These are phyloP conservation scores for Balanococcus diminutus DNA, from an alignment of 2,888 invertebrate species.

Conservation along the genomic window DNA sequence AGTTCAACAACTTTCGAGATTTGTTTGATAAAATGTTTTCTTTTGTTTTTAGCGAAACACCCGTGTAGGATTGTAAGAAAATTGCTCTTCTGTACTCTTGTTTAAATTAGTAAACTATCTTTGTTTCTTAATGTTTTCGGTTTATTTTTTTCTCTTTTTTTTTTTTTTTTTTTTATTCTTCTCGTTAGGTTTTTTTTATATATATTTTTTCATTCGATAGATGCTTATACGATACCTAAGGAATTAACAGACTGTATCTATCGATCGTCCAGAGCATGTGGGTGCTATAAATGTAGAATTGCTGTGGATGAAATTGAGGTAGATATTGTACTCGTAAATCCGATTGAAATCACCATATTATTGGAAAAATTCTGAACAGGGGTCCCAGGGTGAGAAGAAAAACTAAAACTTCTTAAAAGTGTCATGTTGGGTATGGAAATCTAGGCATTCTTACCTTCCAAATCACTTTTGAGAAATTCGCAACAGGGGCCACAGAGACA, in stretches of 20 bases:
- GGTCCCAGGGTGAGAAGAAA: too few species aligned
- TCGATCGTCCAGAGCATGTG: not conserved
- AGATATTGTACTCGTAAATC: too few species aligned
- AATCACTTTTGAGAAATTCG: too few species aligned
- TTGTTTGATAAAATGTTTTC: slow-evolving; percentile 1
- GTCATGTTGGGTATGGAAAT: too few species aligned
- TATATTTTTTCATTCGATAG: too few species aligned
- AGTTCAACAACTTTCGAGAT: not conserved
- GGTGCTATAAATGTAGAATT: not conserved
- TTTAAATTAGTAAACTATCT: not conserved
- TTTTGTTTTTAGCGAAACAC: not conserved
- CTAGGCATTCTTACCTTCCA: too few species aligned
- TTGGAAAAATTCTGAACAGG: too few species aligned
- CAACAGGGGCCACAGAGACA: too few species aligned
- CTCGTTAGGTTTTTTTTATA: too few species aligned
- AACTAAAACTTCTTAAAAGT: too few species aligned
- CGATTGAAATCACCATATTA: too few species aligned
- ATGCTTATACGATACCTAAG: not conserved
- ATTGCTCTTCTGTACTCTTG: not conserved
- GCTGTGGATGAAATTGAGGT: too few species aligned
- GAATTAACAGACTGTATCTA: not conserved
- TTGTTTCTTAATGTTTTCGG: not conserved
- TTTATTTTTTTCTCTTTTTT: not conserved
- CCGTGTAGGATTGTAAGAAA: not conserved
- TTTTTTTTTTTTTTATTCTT: not conserved